These are phyloP conservation scores for Coluber constrictor DNA, from an alignment of 2,797 vertebrate genomes.

Conservation along the genomic window DNA sequence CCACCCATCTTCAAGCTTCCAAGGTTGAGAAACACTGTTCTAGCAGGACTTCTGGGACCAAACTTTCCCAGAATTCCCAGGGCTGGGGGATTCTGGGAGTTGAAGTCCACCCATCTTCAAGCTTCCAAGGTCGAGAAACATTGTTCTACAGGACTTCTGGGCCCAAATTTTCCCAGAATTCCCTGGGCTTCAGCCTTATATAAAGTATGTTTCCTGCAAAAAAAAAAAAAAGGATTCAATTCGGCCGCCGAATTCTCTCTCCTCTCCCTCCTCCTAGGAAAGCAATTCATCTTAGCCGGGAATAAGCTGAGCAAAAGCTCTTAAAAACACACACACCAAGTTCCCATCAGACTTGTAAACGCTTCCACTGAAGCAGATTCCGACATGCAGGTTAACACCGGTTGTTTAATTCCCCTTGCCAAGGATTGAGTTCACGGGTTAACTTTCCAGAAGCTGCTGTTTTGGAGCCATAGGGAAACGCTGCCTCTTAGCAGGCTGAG, in stretches of 20 bases:
- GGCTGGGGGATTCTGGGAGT: no score
- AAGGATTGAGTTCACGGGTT: neutral
- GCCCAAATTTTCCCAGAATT: no score
- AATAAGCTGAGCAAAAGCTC: neutral
- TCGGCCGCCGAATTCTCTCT: neutral
- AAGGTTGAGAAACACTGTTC: no score
- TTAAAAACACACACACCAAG: neutral
- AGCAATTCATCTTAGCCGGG: neutral
- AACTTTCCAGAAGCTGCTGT: no score
- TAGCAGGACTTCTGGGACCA: neutral
- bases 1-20: no score
- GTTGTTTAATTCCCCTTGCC: no score
- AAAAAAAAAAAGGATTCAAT: neutral
- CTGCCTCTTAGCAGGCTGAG: neutral
- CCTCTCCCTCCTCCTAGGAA: no score
- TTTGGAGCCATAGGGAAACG: neutral
- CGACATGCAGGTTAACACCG: neutral
- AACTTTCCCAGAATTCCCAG: no score
- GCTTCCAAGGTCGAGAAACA: no score
- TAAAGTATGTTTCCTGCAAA: neutral
- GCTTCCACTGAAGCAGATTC: neutral
- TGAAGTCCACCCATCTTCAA: no score
- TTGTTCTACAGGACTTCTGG: no score
- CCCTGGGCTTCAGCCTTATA: no score
- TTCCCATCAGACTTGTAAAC: neutral